Evolutionary conservation across 1,140 invertebrate genomes (phyloP).

Genomic region (Euglossa dilemma): DNA sequence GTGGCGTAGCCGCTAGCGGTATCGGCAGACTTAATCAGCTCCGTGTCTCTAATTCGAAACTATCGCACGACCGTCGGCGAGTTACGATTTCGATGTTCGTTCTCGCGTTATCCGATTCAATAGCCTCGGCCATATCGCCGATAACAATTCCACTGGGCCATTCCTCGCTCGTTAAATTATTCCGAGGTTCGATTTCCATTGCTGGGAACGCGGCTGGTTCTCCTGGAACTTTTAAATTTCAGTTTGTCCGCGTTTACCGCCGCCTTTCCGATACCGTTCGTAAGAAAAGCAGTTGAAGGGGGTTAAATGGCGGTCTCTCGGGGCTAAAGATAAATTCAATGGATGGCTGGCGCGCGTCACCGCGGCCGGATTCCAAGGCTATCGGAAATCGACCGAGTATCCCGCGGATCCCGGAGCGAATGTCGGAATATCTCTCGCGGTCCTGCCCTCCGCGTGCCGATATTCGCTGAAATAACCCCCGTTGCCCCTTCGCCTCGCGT

Average conservation of each 20-base stretch:
- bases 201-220: too few species aligned
- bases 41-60: too few species aligned
- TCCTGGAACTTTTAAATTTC: background rate
- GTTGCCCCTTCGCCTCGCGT: constrained; percentile 42
- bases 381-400: constrained; percentile 34
- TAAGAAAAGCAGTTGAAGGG: background rate
- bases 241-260: background rate
- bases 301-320: constrained; percentile 38
- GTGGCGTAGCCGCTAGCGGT: too few species aligned
- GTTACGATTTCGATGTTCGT: too few species aligned
- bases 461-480: constrained; percentile 21
- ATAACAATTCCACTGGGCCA: too few species aligned
- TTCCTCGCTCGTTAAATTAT: too few species aligned
- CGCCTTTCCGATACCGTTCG: background rate
- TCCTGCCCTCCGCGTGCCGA: constrained; percentile 6
- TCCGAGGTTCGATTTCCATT: too few species aligned
- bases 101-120: too few species aligned
- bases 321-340: constrained; percentile 19
- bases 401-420: constrained; percentile 28
- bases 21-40: too few species aligned
- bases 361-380: constrained; percentile 16
- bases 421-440: constrained; percentile 8
- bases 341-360: background rate
- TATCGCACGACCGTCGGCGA: too few species aligned
- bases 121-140: too few species aligned